A percentile compares a stretch with the other conserved stretches of the same genome.
These are phyloP conservation scores for Hepsetus odoe DNA, from an alignment of 2,113 vertebrate genomes.

Conservation along the genomic window DNA sequence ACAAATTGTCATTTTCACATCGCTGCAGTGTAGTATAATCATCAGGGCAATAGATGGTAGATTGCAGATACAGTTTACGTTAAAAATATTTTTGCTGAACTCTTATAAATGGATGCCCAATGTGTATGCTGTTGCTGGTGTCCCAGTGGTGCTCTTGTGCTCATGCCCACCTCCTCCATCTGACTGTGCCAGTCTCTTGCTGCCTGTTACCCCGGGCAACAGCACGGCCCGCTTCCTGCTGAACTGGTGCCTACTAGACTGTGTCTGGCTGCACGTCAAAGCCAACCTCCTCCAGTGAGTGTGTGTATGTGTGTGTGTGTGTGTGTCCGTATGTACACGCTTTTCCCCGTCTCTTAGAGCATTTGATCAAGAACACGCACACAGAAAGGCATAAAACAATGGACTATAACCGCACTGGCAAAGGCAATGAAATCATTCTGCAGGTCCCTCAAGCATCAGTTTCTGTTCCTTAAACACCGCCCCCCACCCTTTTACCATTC, in stretches of 20 bases:
- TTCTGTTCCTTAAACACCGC: background rate
- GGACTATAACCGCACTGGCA: slow-evolving; percentile 52
- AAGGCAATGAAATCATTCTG: slow-evolving; percentile 30
- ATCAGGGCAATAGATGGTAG: too few relatives aligned
- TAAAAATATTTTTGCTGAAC: too few relatives aligned
- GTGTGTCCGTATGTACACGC: background rate
- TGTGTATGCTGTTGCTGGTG: slow-evolving; percentile 49
- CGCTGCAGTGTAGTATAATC: too few relatives aligned
- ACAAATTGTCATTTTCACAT: too few relatives aligned
- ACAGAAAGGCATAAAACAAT: slow-evolving; percentile 38
- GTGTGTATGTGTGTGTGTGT: slow-evolving; percentile 10
- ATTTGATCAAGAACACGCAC: background rate
- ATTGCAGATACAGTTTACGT: too few relatives aligned
- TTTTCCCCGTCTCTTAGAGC: slow-evolving; percentile 44
- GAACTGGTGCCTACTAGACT: slow-evolving; percentile 43
- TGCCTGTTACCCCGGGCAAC: slow-evolving; percentile 55
- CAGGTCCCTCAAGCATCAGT: background rate
- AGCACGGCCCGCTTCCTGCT: slow-evolving; percentile 43
- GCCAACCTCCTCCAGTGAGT: background rate
- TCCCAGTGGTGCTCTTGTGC: slow-evolving; percentile 39
- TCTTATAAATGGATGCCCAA: background rate
- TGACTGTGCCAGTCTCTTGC: slow-evolving; percentile 25
- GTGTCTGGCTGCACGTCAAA: slow-evolving; percentile 25
- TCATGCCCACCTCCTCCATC: slow-evolving; percentile 1
- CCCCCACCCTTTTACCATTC: too few relatives aligned